These are phyloP conservation scores for Acanthosepion lycidas DNA, from an alignment of 2,888 invertebrate species.

Conservation along the genomic window DNA sequence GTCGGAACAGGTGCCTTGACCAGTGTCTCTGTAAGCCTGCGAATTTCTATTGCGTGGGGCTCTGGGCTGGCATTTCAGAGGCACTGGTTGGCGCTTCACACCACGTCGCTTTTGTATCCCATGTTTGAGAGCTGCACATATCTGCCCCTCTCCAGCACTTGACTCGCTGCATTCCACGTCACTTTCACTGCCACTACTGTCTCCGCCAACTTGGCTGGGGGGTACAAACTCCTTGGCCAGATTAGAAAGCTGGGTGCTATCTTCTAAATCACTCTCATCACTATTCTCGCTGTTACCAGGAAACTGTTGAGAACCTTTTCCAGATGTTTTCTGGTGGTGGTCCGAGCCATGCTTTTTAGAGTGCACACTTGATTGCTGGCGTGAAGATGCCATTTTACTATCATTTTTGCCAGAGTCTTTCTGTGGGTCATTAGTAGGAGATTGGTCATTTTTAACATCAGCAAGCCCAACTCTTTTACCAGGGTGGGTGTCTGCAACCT, in stretches of 20 bases:
- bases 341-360: constrained; percentile 24
- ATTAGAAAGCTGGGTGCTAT: constrained; percentile 49
- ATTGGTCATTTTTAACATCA: constrained; percentile 40
- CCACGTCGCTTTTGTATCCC: constrained; percentile 49
- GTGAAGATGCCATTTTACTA: constrained; percentile 37
- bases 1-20: constrained; percentile 47
- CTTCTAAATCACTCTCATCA: constrained; percentile 59
- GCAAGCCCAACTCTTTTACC: constrained; percentile 24
- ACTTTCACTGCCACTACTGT: constrained; percentile 60
- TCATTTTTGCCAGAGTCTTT: constrained; percentile 17
- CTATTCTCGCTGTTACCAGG: constrained; percentile 67
- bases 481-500: neutral
- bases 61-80: constrained; percentile 39
- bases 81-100: constrained; percentile 50
- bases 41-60: neutral
- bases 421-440: neutral
- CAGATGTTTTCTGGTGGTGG: neutral
- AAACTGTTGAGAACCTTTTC: constrained; percentile 55
- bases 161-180: constrained; percentile 62
- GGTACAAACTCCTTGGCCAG: constrained; percentile 51
- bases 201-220: constrained; percentile 55
- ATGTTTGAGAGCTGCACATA: constrained; percentile 40
- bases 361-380: neutral
- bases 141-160: constrained; percentile 55
- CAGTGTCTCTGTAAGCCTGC: constrained; percentile 47